A percentile compares a stretch with the other conserved stretches of the same genome.
phyloP scores from a whole-genome alignment of 2,797 vertebrate species.

The Heliangelus exortis region DNA sequence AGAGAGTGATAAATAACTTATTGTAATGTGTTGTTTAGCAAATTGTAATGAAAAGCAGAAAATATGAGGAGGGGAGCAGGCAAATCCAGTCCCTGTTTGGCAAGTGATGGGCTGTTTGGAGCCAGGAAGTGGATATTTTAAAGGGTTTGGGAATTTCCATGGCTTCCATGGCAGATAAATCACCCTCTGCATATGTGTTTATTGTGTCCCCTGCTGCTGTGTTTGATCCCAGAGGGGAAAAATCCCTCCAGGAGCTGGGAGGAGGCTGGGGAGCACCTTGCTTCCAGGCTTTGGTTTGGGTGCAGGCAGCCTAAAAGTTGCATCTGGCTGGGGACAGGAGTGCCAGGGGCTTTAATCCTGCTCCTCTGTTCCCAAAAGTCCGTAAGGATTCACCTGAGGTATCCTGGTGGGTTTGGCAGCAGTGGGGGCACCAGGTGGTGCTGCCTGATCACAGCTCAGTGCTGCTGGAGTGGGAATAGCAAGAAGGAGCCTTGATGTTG shows the following conservation, averaged over 20 bases:
- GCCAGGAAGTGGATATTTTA: neutral
- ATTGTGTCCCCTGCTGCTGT: neutral
- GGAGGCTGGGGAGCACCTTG: neutral
- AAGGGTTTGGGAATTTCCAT: constrained; percentile 41
- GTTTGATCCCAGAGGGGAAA: neutral
- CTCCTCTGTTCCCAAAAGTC: neutral
- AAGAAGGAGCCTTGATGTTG: neutral
- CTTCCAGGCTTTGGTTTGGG: neutral
- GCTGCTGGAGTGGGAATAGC: neutral
- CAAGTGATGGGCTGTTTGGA: constrained; percentile 8
- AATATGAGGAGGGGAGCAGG: constrained; percentile 15
- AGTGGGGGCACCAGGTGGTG: constrained; percentile 74
- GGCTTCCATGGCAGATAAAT: constrained; percentile 20
- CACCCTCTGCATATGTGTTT: neutral
- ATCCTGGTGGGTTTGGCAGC: too few species aligned
- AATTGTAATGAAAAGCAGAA: constrained; percentile 63
- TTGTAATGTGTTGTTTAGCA: constrained; percentile 43
- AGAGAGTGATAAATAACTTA: constrained; percentile 18
- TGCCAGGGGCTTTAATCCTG: neutral
- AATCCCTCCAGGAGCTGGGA: neutral
- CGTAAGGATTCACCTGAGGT: neutral
- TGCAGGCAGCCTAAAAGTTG: neutral
- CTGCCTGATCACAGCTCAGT: constrained; percentile 44
- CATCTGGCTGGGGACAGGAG: neutral
- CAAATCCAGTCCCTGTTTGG: constrained; percentile 11